Evolutionary conservation across 2,113 vertebrate species (phyloP).

Genomic region (Bothrops jararaca): DNA sequence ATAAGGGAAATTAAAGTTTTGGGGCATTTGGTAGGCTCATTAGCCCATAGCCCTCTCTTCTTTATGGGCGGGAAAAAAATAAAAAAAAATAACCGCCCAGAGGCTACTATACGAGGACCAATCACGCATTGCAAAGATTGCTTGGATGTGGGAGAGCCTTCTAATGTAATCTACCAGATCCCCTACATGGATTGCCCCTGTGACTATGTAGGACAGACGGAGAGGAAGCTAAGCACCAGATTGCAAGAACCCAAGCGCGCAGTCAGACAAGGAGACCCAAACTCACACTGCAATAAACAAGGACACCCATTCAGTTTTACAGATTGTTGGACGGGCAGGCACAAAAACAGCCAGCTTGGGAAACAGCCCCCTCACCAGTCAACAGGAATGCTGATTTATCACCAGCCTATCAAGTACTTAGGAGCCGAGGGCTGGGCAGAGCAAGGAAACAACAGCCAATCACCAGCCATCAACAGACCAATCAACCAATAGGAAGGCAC

Average conservation of each 20-base stretch:
- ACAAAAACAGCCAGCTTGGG: not conserved
- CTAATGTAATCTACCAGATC: not conserved
- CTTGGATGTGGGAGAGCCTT: not conserved
- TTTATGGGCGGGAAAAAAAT: not conserved
- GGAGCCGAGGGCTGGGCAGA: not conserved
- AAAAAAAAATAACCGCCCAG: not conserved
- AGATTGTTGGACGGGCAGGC: not conserved
- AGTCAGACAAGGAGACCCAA: not conserved
- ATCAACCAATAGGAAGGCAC: too few relatives aligned
- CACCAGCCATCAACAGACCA: too few relatives aligned
- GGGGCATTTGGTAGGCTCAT: not conserved
- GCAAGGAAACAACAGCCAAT: not conserved
- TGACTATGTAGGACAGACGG: not conserved
- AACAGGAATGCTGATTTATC: not conserved
- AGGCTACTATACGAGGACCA: not conserved
- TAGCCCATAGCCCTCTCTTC: not conserved
- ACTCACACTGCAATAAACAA: not conserved
- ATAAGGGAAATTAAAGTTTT: conserved; percentile 1
- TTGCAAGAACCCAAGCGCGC: not conserved
- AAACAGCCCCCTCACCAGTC: not conserved
- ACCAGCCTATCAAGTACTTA: not conserved
- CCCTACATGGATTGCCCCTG: not conserved
- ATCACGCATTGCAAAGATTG: not conserved
- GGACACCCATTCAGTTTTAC: not conserved
- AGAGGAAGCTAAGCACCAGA: not conserved